Percentiles rank a stretch among this genome's conserved stretches.
phyloP scores from a whole-genome alignment of 1,140 invertebrate genomes.

The Ruditapes philippinarum region DNA sequence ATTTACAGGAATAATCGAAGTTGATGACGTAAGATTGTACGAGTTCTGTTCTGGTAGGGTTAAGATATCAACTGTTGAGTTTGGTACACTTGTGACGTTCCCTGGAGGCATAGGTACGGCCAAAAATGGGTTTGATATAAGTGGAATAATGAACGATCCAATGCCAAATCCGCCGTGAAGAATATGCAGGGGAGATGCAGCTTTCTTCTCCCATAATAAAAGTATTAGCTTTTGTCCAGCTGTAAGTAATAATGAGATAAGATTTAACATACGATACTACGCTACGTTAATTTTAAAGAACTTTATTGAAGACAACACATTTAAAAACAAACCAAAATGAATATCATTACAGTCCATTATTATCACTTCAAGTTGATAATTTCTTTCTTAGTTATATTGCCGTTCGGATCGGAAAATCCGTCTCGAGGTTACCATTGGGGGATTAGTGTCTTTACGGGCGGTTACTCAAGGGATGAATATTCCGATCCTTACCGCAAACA shows the following conservation, averaged over 20 bases:
- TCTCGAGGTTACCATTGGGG: no score
- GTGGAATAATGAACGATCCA: constrained; percentile 79
- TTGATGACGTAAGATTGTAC: background rate
- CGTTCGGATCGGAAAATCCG: no score
- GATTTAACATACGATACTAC: background rate
- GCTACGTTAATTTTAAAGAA: no score
- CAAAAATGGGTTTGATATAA: constrained; percentile 77
- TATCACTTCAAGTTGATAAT: no score
- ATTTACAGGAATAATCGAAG: background rate
- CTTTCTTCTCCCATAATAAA: constrained; percentile 72
- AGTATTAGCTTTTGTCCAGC: constrained; percentile 76
- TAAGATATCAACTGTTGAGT: background rate
- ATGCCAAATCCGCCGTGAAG: constrained; percentile 80
- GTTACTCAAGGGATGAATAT: no score
- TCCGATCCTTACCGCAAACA: no score
- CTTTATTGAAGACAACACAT: no score
- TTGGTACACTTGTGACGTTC: background rate
- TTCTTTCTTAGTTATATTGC: no score
- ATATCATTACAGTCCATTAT: no score
- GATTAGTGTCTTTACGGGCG: no score
- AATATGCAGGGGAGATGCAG: constrained; percentile 73
- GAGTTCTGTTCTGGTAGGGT: background rate
- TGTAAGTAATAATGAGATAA: constrained; percentile 57
- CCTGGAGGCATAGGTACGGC: constrained; percentile 53
- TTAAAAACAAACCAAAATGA: no score